A percentile compares a stretch with the other conserved stretches of the same genome.
These are phyloP conservation scores for Syngnathus rostellatus DNA, from an alignment of 2,797 vertebrate species.

Conservation along the genomic window DNA sequence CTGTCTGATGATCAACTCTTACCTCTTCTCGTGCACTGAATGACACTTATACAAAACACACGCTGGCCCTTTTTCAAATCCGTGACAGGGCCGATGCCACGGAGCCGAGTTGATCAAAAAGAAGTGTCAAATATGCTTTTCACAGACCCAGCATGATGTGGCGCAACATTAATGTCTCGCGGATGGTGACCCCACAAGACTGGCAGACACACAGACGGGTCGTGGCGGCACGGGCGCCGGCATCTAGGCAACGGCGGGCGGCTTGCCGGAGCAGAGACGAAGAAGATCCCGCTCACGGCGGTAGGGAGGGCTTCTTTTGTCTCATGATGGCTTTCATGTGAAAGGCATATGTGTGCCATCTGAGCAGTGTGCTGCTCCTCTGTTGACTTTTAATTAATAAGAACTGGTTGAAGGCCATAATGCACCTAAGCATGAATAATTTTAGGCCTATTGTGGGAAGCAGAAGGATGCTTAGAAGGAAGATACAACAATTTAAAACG, in stretches of 20 bases:
- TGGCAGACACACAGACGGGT: conserved; percentile 63
- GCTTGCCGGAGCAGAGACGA: conserved; percentile 50
- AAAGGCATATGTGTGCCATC: conserved; percentile 57
- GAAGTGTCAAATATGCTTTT: conserved; percentile 64
- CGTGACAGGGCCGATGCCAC: neutral
- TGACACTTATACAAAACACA: too few relatives aligned
- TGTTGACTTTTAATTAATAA: conserved; percentile 65
- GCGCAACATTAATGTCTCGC: conserved; percentile 44
- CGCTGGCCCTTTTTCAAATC: too few relatives aligned
- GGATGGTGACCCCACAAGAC: conserved; percentile 49
- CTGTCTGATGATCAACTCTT: too few relatives aligned
- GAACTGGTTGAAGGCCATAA: conserved; percentile 30
- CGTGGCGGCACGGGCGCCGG: conserved; percentile 44
- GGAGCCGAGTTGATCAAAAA: conserved; percentile 1
- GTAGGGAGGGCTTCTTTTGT: conserved; percentile 58
- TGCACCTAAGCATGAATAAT: conserved; percentile 10
- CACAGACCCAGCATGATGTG: conserved; percentile 53
- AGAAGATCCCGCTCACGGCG: conserved; percentile 40
- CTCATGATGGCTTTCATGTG: conserved; percentile 59
- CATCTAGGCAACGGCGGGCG: conserved; percentile 45
- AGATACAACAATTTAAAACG: neutral
- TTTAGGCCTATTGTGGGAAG: conserved; percentile 44
- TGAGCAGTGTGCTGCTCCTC: conserved; percentile 52
- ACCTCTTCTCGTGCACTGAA: too few relatives aligned
- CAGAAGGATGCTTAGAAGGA: neutral